Evolutionary conservation across 2,888 invertebrate genomes (phyloP), one percentile per base, ranked within the genome.

Genomic region (Xestia ashworthii): DNA sequence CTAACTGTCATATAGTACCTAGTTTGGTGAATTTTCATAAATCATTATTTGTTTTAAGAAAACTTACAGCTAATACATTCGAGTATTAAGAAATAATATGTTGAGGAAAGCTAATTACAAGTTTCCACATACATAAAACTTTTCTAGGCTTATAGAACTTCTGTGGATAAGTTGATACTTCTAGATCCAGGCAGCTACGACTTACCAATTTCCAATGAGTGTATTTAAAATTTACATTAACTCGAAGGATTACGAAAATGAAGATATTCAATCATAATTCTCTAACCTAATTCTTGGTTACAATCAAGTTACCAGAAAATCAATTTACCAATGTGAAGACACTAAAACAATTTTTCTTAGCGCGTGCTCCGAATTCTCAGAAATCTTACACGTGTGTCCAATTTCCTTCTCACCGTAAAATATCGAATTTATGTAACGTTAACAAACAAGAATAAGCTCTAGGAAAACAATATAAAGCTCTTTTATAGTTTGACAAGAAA

Each of bases 361-460:
- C 50, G 58, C 86, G 82, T 82, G 86, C 69, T 46, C 41, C 22
- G 78, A 73, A 82, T 71, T 50, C 71, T 48, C 8, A 50, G 53
- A 73, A 81, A 25, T 55, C 11, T 48, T 64, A 71, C 82, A 83
- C 68, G 78, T 62, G 82, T 69, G 58, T 58, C 14, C 62, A 38
- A 68, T 41, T 85, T 85, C 64, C 53, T 22, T 74, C 60, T 64
- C 41, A 70, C 38, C 38, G 14, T 22, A 41, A 73, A 64, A 71
- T 71, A 53, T 55, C 53, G 64, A 46, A 46, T 62, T 44, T 60
- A 50, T 11, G 60, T 41, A 55, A 62, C 16, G 22, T 62, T 78
- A n/a, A 6, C 32, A 44, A 69, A 53, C 32, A 41, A 16, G 1
- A 68, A 32, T 32, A 60, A 60, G 22, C 69, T 25, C 32, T 55